Evolutionary conservation across 2,888 invertebrate genomes (phyloP).

Genomic region (Nemurella pictetii): DNA sequence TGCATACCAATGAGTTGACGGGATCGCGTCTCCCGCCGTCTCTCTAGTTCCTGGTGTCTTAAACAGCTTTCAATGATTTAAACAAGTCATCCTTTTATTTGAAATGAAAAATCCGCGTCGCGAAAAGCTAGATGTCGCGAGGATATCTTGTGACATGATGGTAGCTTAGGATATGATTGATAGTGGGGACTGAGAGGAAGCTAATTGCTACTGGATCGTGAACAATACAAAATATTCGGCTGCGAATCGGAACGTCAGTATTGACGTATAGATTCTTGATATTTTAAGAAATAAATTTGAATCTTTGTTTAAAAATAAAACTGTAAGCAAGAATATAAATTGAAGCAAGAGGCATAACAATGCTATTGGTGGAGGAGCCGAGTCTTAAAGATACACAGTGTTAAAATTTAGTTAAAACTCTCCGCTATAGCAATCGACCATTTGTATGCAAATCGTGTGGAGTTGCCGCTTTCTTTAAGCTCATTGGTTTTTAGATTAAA

Average conservation of each 20-base stretch:
- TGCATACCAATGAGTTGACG: slow-evolving; percentile 10
- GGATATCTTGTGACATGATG: no score
- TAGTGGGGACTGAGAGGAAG: no score
- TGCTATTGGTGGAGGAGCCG: neutral
- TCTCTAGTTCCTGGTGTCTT: neutral
- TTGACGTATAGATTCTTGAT: no score
- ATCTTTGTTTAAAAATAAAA: no score
- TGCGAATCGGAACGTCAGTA: no score
- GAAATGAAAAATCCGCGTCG: neutral
- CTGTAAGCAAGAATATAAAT: no score
- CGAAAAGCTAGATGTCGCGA: neutral
- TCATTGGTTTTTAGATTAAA: neutral
- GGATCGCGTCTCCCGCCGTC: neutral
- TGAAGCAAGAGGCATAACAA: no score
- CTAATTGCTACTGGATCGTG: no score
- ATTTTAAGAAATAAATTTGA: no score
- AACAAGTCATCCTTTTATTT: neutral
- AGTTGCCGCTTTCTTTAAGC: neutral
- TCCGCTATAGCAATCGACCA: neutral
- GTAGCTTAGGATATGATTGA: no score
- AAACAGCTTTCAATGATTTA: neutral
- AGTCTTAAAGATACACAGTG: neutral
- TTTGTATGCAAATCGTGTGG: neutral
- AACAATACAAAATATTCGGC: no score
- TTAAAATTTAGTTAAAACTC: slow-evolving; percentile 15